phyloP scores from a whole-genome alignment of 2,797 vertebrate species.

The Anableps anableps region DNA sequence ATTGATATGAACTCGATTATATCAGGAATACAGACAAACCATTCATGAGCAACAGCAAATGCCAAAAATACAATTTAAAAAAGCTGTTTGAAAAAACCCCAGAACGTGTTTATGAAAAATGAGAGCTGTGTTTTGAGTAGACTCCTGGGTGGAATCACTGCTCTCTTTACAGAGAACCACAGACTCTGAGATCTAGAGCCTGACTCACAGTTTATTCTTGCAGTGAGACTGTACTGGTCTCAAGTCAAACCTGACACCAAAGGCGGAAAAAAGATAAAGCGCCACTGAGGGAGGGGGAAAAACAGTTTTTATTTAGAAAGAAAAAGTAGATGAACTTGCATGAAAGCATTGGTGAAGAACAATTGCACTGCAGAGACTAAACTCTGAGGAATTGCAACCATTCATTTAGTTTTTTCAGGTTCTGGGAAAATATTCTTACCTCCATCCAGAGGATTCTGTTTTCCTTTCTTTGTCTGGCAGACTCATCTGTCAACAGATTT shows the following conservation, averaged over 20 bases:
- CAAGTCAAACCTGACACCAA: constrained; percentile 35
- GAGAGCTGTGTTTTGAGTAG: constrained; percentile 20
- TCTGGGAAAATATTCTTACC: constrained; percentile 30
- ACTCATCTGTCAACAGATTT: constrained; percentile 10
- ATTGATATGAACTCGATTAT: neutral
- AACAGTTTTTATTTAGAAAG: constrained; percentile 27
- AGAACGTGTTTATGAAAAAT: constrained; percentile 7
- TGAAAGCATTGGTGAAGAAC: neutral
- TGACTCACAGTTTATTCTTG: constrained; percentile 39
- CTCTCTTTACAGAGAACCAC: constrained; percentile 27
- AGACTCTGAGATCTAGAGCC: constrained; percentile 37
- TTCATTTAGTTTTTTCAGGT: constrained; percentile 32
- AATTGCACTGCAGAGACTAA: constrained; percentile 18
- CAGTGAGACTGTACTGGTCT: constrained; percentile 25
- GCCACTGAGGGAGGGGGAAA: constrained; percentile 4
- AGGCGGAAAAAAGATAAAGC: constrained; percentile 7
- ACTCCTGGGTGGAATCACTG: constrained; percentile 33
- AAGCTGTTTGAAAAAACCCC: neutral
- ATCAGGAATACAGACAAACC: neutral
- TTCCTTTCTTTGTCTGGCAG: constrained; percentile 16
- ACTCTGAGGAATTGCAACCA: constrained; percentile 10
- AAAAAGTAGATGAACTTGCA: constrained; percentile 7
- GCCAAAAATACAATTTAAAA: neutral
- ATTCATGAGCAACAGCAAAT: neutral
- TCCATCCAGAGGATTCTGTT: constrained; percentile 20